phyloP scores from a whole-genome alignment of 1,140 invertebrate species.

The Eumaeus atala region DNA sequence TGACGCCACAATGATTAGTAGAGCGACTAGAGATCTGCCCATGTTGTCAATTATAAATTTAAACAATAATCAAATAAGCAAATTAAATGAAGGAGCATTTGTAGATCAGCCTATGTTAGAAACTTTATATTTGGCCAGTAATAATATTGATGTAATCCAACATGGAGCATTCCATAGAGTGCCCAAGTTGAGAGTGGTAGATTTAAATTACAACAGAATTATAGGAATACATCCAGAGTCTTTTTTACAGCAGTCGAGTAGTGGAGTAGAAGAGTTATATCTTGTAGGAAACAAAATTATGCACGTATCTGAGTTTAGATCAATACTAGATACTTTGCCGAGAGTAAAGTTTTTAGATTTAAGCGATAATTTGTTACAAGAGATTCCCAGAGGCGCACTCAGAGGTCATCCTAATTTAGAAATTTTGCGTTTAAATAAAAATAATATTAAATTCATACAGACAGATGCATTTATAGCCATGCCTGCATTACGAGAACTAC shows the following conservation, averaged over 20 bases:
- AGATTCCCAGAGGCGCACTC: slow-evolving; percentile 83
- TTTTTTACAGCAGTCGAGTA: slow-evolving; percentile 82
- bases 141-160: slow-evolving; percentile 83
- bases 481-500: slow-evolving; percentile 86
- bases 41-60: slow-evolving; percentile 80
- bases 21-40: slow-evolving; percentile 83
- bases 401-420: slow-evolving; percentile 86
- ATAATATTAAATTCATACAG: slow-evolving; percentile 82
- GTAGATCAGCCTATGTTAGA: slow-evolving; percentile 84
- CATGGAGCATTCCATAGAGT: slow-evolving; percentile 86
- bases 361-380: slow-evolving; percentile 83
- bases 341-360: slow-evolving; percentile 84
- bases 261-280: slow-evolving; percentile 84
- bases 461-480: slow-evolving; percentile 85
- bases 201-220: slow-evolving; percentile 87
- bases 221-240: slow-evolving; percentile 86
- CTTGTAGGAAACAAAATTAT: slow-evolving; percentile 84
- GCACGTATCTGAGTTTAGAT: slow-evolving; percentile 81
- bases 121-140: slow-evolving; percentile 81
- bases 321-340: slow-evolving; percentile 84
- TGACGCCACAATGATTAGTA: slow-evolving; percentile 85
- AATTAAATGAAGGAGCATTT: slow-evolving; percentile 84
- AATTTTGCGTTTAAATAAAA: slow-evolving; percentile 86
- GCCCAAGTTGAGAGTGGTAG: slow-evolving; percentile 81
- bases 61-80: slow-evolving; percentile 81